Evolutionary conservation across 2,797 vertebrate species (phyloP).

Genomic region (Scyliorhinus canicula): DNA sequence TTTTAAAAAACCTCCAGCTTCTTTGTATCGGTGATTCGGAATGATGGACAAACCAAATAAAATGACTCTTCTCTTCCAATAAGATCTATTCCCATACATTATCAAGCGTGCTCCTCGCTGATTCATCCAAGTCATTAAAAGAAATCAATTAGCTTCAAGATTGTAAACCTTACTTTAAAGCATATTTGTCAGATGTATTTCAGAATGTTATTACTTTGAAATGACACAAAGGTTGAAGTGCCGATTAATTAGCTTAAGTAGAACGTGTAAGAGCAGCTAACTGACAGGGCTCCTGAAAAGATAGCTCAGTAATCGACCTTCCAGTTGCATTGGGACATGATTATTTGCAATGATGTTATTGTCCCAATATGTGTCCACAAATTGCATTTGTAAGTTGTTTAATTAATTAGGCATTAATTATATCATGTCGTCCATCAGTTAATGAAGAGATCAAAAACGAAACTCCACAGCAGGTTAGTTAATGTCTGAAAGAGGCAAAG

Average conservation of each 20-base stretch:
- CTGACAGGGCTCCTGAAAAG: neutral
- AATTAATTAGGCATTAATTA: slow-evolving; percentile 12
- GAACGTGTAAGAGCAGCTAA: slow-evolving; percentile 11
- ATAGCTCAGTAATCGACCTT: slow-evolving; percentile 18
- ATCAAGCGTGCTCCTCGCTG: neutral
- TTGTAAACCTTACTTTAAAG: neutral
- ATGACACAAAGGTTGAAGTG: slow-evolving; percentile 23
- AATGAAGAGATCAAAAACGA: neutral
- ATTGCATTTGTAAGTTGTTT: neutral
- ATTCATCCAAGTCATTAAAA: neutral
- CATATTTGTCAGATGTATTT: slow-evolving; percentile 1
- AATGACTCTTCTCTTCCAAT: neutral
- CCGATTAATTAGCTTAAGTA: slow-evolving; percentile 26
- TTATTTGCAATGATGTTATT: slow-evolving; percentile 10
- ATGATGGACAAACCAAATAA: neutral
- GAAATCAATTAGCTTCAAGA: neutral
- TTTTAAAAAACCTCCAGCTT: too few relatives aligned
- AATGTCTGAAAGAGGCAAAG: neutral
- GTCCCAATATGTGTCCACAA: neutral
- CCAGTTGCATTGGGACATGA: neutral
- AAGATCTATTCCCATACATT: neutral
- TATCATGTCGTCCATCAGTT: neutral
- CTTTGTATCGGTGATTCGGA: neutral
- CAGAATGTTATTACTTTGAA: slow-evolving; percentile 5
- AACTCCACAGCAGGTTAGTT: neutral